Percentiles rank a stretch among this genome's conserved stretches.
These are phyloP conservation scores for Trinectes maculatus DNA, from an alignment of 2,113 vertebrate species.

Conservation along the genomic window DNA sequence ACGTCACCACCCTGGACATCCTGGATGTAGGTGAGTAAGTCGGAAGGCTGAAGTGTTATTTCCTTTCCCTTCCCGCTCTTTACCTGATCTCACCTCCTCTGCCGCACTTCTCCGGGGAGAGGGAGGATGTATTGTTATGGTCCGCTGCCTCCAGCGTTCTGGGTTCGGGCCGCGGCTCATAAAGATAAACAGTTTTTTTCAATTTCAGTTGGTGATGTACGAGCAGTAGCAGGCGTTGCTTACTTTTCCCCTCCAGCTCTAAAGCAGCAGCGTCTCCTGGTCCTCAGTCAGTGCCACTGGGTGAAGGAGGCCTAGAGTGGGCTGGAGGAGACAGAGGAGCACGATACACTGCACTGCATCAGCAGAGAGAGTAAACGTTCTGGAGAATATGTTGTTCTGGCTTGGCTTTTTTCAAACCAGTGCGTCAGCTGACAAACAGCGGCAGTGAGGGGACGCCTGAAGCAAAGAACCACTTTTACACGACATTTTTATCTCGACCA, in stretches of 20 bases:
- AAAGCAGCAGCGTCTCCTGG: too few species aligned
- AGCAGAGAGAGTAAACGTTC: slow-evolving; percentile 58
- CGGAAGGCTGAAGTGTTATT: neutral
- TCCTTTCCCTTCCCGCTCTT: neutral
- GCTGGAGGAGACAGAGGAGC: slow-evolving; percentile 13
- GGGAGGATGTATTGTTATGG: slow-evolving; percentile 50
- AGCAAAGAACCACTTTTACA: slow-evolving; percentile 51
- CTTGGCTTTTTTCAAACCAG: slow-evolving; percentile 35
- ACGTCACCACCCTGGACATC: slow-evolving; percentile 90
- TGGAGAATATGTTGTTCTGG: slow-evolving; percentile 42
- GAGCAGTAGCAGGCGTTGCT: neutral
- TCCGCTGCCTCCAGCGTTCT: slow-evolving; percentile 28
- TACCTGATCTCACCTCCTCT: slow-evolving; percentile 5
- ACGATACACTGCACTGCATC: slow-evolving; percentile 26
- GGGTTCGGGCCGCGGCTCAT: slow-evolving; percentile 23
- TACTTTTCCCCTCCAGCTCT: too few species aligned
- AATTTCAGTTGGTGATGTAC: neutral
- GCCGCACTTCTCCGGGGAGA: slow-evolving; percentile 27
- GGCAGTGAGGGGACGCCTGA: slow-evolving; percentile 19
- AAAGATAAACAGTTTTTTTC: slow-evolving; percentile 21
- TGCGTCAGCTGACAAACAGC: slow-evolving; percentile 6
- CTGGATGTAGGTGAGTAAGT: slow-evolving; percentile 95
- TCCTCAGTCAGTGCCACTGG: neutral
- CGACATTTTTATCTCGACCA: slow-evolving; percentile 39
- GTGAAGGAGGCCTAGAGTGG: slow-evolving; percentile 32